Base-by-base conservation (phyloP, 2,888 invertebrate genomes). In the Dynastes grantii region DNA sequence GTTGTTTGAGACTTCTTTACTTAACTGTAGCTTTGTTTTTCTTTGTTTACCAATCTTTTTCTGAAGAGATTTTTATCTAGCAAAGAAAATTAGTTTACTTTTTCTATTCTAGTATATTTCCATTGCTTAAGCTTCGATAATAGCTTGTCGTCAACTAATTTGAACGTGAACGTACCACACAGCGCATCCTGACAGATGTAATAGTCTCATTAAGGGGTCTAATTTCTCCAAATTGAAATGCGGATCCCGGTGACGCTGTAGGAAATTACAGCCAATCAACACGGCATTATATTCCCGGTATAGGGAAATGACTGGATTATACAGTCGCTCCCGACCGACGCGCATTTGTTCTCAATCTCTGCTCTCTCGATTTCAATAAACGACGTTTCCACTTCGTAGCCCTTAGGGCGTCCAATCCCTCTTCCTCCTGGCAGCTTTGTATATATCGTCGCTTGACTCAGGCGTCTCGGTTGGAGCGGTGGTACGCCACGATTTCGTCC, bases 211-310 rank as follows among this genome's bases (percentile, higher is more conserved):
- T 85, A 85, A 83, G 83, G 71, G 83, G 83, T 83, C 82, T 83
- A 84, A 84, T 84, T 83, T 83, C 81, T 82, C 81, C 83, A 83
- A 84, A 84, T 84, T 84, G 82, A 80, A 81, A 81, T 77, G 79
- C 79, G 79, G 79, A 80, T 84, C 83, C 81, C 81, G 11, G 82
- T 81, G 80, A 83, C 84, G 83, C 81, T 84, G 85, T 84, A 83
- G 82, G 85, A 85, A 86, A 86, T 86, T 85, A 86, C 80, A 83
- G 84, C 84, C 86, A 86, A 86, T 86, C 86, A 86, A 83, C 83
- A 81, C 84, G 78, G 82, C 84, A 86, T 86, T 86, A 71, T 71
- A 71, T 71, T 51, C 37, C 71, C 8, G 55, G 84, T 85, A 82
- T 82, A 83, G 85, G 85, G 85, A 86, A 86, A 81, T 81, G 81